phyloP scores from a whole-genome alignment of 2,113 vertebrate species.

The Thryonomys swinderianus region DNA sequence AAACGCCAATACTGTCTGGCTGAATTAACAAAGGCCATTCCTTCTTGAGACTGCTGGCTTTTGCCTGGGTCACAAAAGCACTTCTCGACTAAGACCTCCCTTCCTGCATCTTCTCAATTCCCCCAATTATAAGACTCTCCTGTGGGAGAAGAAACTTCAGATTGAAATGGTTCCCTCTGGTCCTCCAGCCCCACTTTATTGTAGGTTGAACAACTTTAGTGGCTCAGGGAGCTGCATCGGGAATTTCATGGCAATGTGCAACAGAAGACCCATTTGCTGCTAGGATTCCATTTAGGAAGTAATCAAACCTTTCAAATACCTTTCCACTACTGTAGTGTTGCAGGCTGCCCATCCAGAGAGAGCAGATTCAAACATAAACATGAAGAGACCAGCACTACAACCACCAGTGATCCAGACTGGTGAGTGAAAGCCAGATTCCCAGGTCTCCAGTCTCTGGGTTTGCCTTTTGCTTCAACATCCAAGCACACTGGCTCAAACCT shows the following conservation, averaged over 20 bases:
- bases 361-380: not conserved
- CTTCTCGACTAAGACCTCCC: not conserved
- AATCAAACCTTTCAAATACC: slow-evolving; percentile 13
- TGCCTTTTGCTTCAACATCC: slow-evolving; percentile 18
- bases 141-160: not conserved
- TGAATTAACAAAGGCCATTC: not conserved
- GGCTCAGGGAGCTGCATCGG: not conserved
- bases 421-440: slow-evolving; percentile 2
- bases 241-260: not conserved
- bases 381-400: not conserved
- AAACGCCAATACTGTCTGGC: not conserved
- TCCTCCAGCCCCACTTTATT: not conserved
- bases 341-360: not conserved
- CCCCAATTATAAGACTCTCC: not conserved
- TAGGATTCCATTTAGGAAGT: slow-evolving; percentile 35
- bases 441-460: not conserved
- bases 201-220: not conserved
- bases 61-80: not conserved
- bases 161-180: not conserved
- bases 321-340: not conserved
- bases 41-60: not conserved
- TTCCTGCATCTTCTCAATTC: not conserved
- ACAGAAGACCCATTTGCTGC: not conserved
- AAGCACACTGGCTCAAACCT: not conserved
- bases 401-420: not conserved